These are phyloP conservation scores for Xylocopa sonorina DNA, from an alignment of 1,140 invertebrate species.

Conservation along the genomic window DNA sequence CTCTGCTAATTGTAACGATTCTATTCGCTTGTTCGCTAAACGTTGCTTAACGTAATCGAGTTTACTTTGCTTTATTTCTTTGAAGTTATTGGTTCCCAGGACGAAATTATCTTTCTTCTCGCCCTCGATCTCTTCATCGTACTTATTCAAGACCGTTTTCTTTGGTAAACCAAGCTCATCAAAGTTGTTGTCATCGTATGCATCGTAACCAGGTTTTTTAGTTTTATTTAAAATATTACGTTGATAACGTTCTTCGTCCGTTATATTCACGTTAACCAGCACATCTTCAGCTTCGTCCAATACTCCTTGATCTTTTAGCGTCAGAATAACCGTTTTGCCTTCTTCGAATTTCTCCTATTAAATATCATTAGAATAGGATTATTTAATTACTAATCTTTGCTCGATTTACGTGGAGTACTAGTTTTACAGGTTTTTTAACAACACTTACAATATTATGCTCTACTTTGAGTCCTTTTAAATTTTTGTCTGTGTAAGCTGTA, in stretches of 20 bases:
- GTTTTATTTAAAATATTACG: conserved; percentile 93
- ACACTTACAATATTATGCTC: conserved; percentile 89
- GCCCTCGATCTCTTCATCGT: conserved; percentile 97
- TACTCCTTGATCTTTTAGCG: conserved; percentile 96
- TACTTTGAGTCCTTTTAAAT: conserved; percentile 93
- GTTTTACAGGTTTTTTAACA: too few relatives aligned
- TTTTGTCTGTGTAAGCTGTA: conserved; percentile 85
- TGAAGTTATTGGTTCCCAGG: conserved; percentile 85
- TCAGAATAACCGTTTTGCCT: conserved; percentile 93
- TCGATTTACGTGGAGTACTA: too few relatives aligned
- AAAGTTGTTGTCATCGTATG: conserved; percentile 94
- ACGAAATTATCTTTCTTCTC: conserved; percentile 90
- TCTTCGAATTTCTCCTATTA: conserved; percentile 88
- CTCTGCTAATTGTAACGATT: conserved; percentile 86
- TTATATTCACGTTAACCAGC: conserved; percentile 97
- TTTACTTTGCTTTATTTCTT: conserved; percentile 80
- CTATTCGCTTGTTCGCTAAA: conserved; percentile 87
- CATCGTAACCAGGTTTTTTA: conserved; percentile 90
- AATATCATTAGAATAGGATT: conserved; percentile 32
- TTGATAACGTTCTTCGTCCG: conserved; percentile 95
- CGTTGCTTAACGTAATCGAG: conserved; percentile 83
- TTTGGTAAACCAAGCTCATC: conserved; percentile 91
- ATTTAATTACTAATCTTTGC: not conserved
- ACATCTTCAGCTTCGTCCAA: conserved; percentile 94
- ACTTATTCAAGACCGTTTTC: conserved; percentile 91